Evolutionary conservation across 2,797 vertebrate species (phyloP).

Genomic region (Sciaenops ocellatus): DNA sequence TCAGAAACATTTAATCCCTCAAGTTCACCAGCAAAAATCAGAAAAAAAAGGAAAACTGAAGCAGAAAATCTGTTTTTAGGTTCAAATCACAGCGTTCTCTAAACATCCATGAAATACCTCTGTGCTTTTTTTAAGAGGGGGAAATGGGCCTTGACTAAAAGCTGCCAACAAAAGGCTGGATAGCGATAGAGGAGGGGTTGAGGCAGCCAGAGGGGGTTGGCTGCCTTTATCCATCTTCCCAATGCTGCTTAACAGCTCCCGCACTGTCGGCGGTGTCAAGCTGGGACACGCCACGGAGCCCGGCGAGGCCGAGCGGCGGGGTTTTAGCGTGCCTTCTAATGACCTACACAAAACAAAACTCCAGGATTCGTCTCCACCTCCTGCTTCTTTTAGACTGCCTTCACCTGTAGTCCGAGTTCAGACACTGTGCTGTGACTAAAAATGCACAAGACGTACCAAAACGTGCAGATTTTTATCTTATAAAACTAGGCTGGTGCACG

Average conservation of each 20-base stretch:
- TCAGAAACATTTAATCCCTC: neutral
- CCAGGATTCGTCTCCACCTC: neutral
- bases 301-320: constrained; percentile 10
- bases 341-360: constrained; percentile 15
- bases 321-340: neutral
- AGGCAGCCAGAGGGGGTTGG: constrained; percentile 10
- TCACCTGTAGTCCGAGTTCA: neutral
- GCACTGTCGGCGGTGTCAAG: constrained; percentile 28
- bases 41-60: neutral
- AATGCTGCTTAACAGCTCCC: constrained; percentile 31
- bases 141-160: constrained; percentile 14
- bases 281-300: constrained; percentile 28
- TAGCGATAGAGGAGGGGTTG: neutral
- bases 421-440: neutral
- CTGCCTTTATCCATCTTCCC: neutral
- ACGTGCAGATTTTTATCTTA: neutral
- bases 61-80: neutral
- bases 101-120: constrained; percentile 26
- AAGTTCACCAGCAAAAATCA: neutral
- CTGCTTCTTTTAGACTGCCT: neutral
- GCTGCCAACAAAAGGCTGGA: constrained; percentile 40
- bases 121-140: constrained; percentile 13
- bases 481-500: neutral
- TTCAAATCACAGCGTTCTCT: constrained; percentile 1
- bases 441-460: neutral